Evolutionary conservation across 2,888 invertebrate species (phyloP).

Genomic region (Conomelus anceps): DNA sequence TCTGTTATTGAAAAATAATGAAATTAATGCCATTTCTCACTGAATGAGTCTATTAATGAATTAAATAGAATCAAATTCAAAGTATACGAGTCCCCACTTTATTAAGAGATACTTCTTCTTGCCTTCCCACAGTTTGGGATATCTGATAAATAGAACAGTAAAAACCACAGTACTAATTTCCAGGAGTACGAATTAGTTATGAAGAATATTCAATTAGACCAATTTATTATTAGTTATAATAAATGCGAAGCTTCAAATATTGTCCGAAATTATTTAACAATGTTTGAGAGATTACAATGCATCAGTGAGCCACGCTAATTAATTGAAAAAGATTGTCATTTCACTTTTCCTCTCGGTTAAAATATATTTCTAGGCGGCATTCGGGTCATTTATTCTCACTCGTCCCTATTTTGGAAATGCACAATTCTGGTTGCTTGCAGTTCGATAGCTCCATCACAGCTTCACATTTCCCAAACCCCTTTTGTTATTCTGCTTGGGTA

Average conservation of each 20-base stretch:
- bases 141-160: too few relatives aligned
- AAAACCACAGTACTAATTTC: background rate
- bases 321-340: background rate
- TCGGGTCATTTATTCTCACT: background rate
- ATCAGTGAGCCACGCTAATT: background rate
- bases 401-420: background rate
- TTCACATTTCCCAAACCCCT: background rate
- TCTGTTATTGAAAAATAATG: too few relatives aligned
- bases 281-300: background rate
- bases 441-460: background rate
- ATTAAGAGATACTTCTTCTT: too few relatives aligned
- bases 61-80: too few relatives aligned
- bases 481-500: background rate
- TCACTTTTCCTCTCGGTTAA: background rate
- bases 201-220: background rate
- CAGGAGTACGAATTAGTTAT: background rate
- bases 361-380: background rate
- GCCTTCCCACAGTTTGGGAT: too few relatives aligned
- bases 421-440: background rate
- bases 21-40: too few relatives aligned
- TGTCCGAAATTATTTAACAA: background rate
- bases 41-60: too few relatives aligned
- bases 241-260: background rate
- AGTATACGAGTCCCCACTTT: too few relatives aligned
- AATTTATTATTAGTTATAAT: background rate